These are phyloP conservation scores for Tanytarsus gracilentus DNA, from an alignment of 2,888 invertebrate genomes.

Conservation along the genomic window DNA sequence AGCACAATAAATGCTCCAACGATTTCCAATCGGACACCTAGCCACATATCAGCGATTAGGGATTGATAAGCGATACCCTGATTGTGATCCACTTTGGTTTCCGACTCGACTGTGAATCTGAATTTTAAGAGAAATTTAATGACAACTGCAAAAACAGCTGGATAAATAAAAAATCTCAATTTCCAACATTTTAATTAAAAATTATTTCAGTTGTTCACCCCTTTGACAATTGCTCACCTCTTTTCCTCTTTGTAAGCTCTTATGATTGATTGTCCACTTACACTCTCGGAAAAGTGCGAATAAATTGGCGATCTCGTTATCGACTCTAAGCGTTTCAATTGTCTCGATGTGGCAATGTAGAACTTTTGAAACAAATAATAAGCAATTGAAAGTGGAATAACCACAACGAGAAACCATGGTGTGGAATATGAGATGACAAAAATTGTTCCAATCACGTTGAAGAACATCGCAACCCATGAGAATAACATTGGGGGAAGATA, in stretches of 20 bases:
- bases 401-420: conserved; percentile 37
- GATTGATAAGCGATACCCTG: conserved; percentile 47
- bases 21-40: conserved; percentile 43
- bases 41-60: conserved; percentile 45
- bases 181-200: conserved; percentile 21
- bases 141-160: no score
- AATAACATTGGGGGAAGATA: conserved; percentile 40
- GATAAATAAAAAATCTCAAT: not conserved
- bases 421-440: conserved; percentile 34
- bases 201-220: no score
- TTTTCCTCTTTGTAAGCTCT: conserved; percentile 42
- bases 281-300: conserved; percentile 48
- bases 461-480: conserved; percentile 4
- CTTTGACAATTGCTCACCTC: conserved; percentile 34
- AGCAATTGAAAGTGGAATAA: conserved; percentile 37
- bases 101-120: conserved; percentile 48
- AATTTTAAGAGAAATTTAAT: not conserved
- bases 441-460: conserved; percentile 32
- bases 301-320: conserved; percentile 49
- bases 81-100: conserved; percentile 47
- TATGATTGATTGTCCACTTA: conserved; percentile 41
- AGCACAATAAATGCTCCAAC: conserved; percentile 50
- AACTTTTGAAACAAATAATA: conserved; percentile 42
- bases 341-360: conserved; percentile 48
- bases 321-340: conserved; percentile 48